Base-by-base conservation (phyloP, 1,140 invertebrate species). In the Glomeris maerens region DNA sequence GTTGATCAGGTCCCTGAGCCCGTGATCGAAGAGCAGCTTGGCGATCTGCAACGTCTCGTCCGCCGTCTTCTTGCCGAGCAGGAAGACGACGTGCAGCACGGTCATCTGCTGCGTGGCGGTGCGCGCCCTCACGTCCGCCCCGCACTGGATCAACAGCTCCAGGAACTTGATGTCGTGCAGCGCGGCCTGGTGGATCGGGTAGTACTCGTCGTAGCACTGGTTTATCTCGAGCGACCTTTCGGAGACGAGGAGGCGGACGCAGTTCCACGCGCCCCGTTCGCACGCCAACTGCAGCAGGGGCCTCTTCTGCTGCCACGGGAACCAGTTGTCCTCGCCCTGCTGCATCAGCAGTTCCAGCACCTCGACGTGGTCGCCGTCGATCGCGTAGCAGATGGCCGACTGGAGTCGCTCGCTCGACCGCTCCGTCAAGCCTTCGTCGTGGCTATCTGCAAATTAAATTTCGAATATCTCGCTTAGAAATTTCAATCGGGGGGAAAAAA, bases 51-150 rank as follows among this genome's bases (percentile, higher is more conserved):
- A 64, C 0, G 79, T 80, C 58, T 81, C 79, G 56, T 81, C 79
- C 0, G 80, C 78, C 7, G 74, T 74, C 57, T 81, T 81, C 52
- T 77, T 70, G 3, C 59, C 64, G 29, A 58, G 55, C 5, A 64
- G 45, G 27, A 64, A 62, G 27, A 63, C 55, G 51, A 80, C 75
- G 64, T 81, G 79, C 10, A 81, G 59, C 13, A 79, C 67, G 1
- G 79, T 81, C 77, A 81, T 79, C 60, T 81, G 79, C 59, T 82
- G 78, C 2, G 80, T 83, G 48, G 76, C 75, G 1, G 80, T 83
- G 23, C 76, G 63, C 1, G 81, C 80, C 2, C 72, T 77, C 1
- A 78, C 78, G 36, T 78, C 73, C 5, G 79, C 78, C n/a, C 78
- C 78, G 57, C 62, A 68, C 52, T 62, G 68, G 31, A 81, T 78